These are phyloP conservation scores for Protula sp. DNA, from an alignment of 2,888 invertebrate genomes.

Conservation along the genomic window DNA sequence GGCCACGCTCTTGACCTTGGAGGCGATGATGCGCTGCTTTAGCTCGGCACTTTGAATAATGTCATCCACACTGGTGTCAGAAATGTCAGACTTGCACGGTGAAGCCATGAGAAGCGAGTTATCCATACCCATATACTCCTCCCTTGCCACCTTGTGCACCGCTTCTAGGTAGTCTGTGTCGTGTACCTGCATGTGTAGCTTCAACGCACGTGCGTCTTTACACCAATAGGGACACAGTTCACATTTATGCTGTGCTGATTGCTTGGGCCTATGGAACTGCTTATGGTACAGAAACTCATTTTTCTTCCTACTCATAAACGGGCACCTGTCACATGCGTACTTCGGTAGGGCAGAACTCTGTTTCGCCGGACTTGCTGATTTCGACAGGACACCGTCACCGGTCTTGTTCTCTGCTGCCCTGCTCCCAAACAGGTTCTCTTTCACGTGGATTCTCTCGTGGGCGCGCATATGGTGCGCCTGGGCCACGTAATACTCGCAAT, in stretches of 20 bases:
- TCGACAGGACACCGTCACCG: neutral
- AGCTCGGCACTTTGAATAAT: constrained; percentile 41
- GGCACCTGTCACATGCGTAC: constrained; percentile 74
- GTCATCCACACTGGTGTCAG: constrained; percentile 23
- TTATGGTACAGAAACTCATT: constrained; percentile 82
- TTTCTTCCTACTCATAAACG: constrained; percentile 79
- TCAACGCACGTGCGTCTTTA: constrained; percentile 70
- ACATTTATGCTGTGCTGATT: constrained; percentile 74
- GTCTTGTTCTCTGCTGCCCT: neutral
- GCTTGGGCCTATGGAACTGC: constrained; percentile 70
- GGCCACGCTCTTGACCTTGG: constrained; percentile 42
- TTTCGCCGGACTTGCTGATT: neutral
- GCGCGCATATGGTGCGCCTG: constrained; percentile 58
- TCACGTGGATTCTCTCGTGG: constrained; percentile 63
- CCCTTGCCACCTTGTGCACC: neutral
- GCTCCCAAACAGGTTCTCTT: constrained; percentile 5
- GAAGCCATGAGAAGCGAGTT: constrained; percentile 22
- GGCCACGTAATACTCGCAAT: constrained; percentile 72
- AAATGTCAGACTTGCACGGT: constrained; percentile 38
- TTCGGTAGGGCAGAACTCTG: neutral
- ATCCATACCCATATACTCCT: neutral
- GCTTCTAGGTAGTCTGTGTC: neutral
- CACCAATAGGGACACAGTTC: constrained; percentile 77
- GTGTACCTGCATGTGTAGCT: constrained; percentile 70
- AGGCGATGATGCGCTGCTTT: constrained; percentile 45